phyloP scores from a whole-genome alignment of 2,797 vertebrate species.

The Sebastes dallii region DNA sequence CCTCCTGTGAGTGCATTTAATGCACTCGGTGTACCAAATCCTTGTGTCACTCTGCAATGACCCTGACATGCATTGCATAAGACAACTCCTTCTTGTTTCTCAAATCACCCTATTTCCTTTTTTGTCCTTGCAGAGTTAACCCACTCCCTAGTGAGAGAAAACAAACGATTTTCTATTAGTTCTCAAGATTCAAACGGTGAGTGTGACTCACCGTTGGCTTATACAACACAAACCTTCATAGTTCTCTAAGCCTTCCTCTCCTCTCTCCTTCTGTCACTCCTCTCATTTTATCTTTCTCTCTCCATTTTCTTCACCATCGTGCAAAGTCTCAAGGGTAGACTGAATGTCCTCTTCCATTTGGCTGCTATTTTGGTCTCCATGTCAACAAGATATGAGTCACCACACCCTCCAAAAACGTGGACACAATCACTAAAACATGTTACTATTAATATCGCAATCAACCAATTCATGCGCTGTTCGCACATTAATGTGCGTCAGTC shows the following conservation, averaged over 20 bases:
- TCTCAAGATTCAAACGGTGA: conserved; percentile 77
- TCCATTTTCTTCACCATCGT: conserved; percentile 69
- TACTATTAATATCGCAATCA: conserved; percentile 69
- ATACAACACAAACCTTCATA: conserved; percentile 79
- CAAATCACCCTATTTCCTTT: conserved; percentile 68
- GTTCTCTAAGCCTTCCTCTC: conserved; percentile 68
- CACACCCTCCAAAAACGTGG: conserved; percentile 65
- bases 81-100: conserved; percentile 57
- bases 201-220: conserved; percentile 80
- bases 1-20: conserved; percentile 26
- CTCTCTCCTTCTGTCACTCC: conserved; percentile 69
- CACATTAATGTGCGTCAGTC: conserved; percentile 42
- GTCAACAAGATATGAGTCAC: conserved; percentile 81
- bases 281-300: conserved; percentile 65
- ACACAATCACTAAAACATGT: conserved; percentile 68
- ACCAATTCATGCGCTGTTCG: conserved; percentile 28
- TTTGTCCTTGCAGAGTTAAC: conserved; percentile 74
- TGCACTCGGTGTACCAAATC: conserved; percentile 12
- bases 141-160: conserved; percentile 76
- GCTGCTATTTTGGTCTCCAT: conserved; percentile 78
- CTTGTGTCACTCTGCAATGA: conserved; percentile 27
- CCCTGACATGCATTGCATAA: conserved; percentile 58
- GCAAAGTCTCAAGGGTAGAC: conserved; percentile 78
- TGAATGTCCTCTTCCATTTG: conserved; percentile 79
- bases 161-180: conserved; percentile 80